These are phyloP conservation scores for Hyalella azteca DNA, from an alignment of 2,888 invertebrate species.

Conservation along the genomic window DNA sequence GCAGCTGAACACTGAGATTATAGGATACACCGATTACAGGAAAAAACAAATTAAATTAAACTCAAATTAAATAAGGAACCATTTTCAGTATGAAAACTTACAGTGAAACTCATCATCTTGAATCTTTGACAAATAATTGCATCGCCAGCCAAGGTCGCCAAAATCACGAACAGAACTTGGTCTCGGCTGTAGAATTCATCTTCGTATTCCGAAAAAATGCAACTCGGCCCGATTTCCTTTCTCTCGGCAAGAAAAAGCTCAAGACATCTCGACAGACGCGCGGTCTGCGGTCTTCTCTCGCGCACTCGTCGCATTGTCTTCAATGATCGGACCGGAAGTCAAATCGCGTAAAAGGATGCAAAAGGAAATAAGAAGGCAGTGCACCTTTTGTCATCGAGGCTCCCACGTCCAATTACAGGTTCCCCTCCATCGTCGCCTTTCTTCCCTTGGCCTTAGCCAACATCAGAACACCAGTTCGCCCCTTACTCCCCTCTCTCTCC, in stretches of 20 bases:
- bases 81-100: too few species aligned
- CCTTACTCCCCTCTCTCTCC: neutral
- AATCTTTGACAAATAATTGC: too few species aligned
- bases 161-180: too few species aligned
- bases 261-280: neutral
- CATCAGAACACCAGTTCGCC: conserved; percentile 1
- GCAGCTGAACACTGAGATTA: too few species aligned
- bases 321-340: conserved; percentile 29
- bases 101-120: too few species aligned
- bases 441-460: neutral
- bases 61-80: too few species aligned
- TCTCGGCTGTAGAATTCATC: too few species aligned
- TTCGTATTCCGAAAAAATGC: too few species aligned
- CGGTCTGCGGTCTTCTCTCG: neutral
- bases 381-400: conserved; percentile 35
- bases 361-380: conserved; percentile 28
- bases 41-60: too few species aligned
- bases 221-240: too few species aligned
- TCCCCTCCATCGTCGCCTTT: conserved; percentile 33
- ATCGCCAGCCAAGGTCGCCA: too few species aligned
- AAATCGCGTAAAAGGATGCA: conserved; percentile 5
- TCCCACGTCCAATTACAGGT: conserved; percentile 32
- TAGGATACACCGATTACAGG: too few species aligned
- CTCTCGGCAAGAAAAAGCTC: neutral
- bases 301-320: conserved; percentile 17